These are phyloP conservation scores for Pseudonaja textilis DNA, from an alignment of 2,113 vertebrate genomes.

Conservation along the genomic window DNA sequence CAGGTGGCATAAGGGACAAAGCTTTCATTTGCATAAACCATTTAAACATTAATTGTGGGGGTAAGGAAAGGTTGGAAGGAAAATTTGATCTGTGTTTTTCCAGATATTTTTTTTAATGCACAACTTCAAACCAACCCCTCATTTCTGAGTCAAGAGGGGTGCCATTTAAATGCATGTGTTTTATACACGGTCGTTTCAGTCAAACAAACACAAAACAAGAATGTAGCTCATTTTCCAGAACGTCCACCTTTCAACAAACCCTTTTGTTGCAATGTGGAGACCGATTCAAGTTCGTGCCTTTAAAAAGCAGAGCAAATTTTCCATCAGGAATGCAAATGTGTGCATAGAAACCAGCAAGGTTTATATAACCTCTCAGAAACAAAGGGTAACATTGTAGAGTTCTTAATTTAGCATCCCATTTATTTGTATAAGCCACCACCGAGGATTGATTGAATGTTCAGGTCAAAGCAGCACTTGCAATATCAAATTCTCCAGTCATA, in stretches of 20 bases:
- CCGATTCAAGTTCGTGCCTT: slow-evolving; percentile 27
- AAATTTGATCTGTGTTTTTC: neutral
- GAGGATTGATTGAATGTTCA: slow-evolving; percentile 46
- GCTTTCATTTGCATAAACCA: neutral
- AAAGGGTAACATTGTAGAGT: slow-evolving; percentile 26
- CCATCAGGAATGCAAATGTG: neutral
- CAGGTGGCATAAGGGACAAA: too few species aligned
- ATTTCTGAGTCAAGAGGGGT: neutral
- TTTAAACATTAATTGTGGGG: neutral
- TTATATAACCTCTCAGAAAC: slow-evolving; percentile 28
- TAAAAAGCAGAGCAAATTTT: slow-evolving; percentile 17
- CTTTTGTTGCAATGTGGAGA: slow-evolving; percentile 17
- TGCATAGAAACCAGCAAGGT: slow-evolving; percentile 14
- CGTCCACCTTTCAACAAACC: neutral
- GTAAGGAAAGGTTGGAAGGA: neutral
- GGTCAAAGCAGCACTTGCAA: slow-evolving; percentile 54
- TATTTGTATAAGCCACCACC: slow-evolving; percentile 45
- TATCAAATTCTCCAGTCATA: slow-evolving; percentile 55
- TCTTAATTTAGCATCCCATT: slow-evolving; percentile 47
- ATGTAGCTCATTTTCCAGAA: slow-evolving; percentile 12
- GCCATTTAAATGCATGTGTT: slow-evolving; percentile 14
- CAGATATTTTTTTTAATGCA: neutral
- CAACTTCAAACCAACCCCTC: neutral
- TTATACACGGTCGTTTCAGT: neutral
- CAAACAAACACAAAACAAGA: slow-evolving; percentile 3